A percentile compares a stretch with the other conserved stretches of the same genome.
Conservation (phyloP, 2,113 vertebrate genomes). For the Malurus melanocephalus region DNA sequence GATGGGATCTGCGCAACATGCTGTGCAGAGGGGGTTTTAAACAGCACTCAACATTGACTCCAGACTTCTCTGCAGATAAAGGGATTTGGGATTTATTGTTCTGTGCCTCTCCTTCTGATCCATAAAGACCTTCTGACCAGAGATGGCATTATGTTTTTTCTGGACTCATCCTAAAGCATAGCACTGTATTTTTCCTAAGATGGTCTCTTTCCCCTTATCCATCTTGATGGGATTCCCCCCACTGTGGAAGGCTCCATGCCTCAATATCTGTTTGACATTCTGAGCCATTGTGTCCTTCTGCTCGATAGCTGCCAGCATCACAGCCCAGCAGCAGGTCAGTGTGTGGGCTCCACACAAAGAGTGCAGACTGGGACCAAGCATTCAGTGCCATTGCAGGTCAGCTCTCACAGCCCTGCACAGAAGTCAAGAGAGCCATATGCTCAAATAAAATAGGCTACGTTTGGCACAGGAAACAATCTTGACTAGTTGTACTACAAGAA, state of each 20-base stretch:
- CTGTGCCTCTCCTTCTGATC: neutral
- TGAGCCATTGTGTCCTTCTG: neutral
- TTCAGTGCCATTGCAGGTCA: neutral
- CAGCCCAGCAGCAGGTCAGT: neutral
- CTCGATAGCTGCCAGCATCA: neutral
- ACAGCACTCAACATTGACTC: neutral
- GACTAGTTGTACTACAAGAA: neutral
- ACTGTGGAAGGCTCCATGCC: neutral
- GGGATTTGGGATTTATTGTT: neutral
- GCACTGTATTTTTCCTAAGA: neutral
- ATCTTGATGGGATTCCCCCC: neutral
- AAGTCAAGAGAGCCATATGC: neutral
- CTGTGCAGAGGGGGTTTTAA: neutral
- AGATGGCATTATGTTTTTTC: neutral
- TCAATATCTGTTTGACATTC: neutral
- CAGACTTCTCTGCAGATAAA: neutral
- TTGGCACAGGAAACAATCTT: neutral
- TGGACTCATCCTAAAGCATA: neutral
- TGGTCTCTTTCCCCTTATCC: neutral
- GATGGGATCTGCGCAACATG: neutral
- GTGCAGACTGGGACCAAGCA: neutral
- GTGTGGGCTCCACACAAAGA: neutral
- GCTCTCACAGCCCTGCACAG: neutral
- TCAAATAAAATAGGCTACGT: neutral
- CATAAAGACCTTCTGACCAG: neutral